A percentile compares a stretch with the other conserved stretches of the same genome.
Evolutionary conservation across 2,797 vertebrate genomes (phyloP).

Genomic region (Numenius phaeopus): DNA sequence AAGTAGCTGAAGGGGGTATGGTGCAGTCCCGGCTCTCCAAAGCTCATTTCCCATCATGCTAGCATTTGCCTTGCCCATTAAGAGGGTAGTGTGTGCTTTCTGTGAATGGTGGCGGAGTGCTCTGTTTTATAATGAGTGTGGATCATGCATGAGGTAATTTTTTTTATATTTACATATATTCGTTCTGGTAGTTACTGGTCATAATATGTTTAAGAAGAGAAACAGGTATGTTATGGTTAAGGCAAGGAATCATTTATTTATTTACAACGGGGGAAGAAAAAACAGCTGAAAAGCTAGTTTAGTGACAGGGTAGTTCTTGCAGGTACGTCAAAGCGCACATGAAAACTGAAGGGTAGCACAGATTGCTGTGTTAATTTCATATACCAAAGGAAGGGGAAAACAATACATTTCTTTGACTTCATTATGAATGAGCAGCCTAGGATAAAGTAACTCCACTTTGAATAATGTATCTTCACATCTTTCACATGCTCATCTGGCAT

Average conservation of each 20-base stretch:
- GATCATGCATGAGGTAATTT: background rate
- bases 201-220: background rate
- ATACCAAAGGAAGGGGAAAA: background rate
- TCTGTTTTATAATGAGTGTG: background rate
- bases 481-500: background rate
- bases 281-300: background rate
- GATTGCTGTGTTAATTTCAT: background rate
- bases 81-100: background rate
- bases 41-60: background rate
- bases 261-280: background rate
- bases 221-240: background rate
- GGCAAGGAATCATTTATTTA: background rate
- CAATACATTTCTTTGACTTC: background rate
- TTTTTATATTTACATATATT: background rate
- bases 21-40: background rate
- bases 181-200: background rate
- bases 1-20: background rate
- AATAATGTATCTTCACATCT: background rate
- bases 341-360: background rate
- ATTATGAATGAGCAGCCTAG: background rate
- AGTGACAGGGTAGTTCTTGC: background rate
- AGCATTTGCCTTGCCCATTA: background rate
- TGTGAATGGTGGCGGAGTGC: background rate
- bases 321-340: background rate
- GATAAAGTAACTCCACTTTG: background rate